Evolutionary conservation across 2,888 invertebrate genomes (phyloP).

Genomic region (Pseudococcus jackbeardsleyi): DNA sequence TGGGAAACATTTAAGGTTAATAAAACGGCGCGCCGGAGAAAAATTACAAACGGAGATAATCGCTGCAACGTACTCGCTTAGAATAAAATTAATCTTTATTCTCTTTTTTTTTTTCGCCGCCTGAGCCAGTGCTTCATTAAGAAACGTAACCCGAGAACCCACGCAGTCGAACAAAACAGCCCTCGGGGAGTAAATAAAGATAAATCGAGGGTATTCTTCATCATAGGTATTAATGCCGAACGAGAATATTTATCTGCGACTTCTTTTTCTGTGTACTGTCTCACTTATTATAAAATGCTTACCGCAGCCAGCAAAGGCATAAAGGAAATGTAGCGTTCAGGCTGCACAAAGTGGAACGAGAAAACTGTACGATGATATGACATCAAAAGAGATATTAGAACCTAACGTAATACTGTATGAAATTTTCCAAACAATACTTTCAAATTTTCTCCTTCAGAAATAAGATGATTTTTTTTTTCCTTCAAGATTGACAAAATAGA

Average conservation of each 20-base stretch:
- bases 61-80: not conserved
- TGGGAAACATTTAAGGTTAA: not conserved
- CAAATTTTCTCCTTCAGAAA: not conserved
- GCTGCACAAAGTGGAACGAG: not conserved
- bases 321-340: not conserved
- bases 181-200: conserved; percentile 21
- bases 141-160: not conserved
- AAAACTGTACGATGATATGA: not conserved
- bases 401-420: not conserved
- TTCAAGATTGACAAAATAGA: not conserved
- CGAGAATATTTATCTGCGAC: not conserved
- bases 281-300: not conserved
- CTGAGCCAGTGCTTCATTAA: not conserved
- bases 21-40: not conserved
- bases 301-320: not conserved
- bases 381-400: conserved; percentile 24
- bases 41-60: conserved; percentile 32
- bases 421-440: conserved; percentile 19
- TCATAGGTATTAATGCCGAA: conserved; percentile 16
- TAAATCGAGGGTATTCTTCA: conserved; percentile 28
- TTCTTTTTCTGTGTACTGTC: not conserved
- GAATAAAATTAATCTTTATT: conserved; percentile 19
- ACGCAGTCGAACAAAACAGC: not conserved
- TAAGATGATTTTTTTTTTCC: not conserved
- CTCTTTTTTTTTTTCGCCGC: not conserved